phyloP scores from a whole-genome alignment of 2,113 vertebrate genomes.

The Platichthys flesus region DNA sequence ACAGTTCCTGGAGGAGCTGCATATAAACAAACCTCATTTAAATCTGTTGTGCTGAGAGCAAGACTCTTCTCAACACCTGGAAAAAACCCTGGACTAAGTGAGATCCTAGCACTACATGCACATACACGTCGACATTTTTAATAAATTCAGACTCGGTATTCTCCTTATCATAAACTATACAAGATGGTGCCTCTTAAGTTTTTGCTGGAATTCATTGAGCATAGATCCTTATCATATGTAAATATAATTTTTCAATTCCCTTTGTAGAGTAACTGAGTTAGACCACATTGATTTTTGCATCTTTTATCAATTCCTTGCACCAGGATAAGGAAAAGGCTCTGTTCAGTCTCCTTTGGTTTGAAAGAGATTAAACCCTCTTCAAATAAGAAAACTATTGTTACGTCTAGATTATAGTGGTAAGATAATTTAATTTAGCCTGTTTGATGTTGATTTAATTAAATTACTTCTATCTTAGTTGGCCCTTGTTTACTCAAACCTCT shows the following conservation, averaged over 20 bases:
- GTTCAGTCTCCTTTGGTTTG: not conserved
- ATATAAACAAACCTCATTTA: conserved; percentile 54
- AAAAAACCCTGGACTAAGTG: conserved; percentile 59
- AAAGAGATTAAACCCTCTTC: conserved; percentile 15
- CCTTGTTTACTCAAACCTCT: conserved; percentile 3
- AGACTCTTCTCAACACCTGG: conserved; percentile 46
- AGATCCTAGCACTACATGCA: conserved; percentile 9
- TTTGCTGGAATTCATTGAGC: not conserved
- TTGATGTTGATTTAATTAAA: conserved; percentile 41
- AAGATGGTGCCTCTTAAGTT: not conserved
- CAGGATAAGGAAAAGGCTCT: conserved; percentile 5
- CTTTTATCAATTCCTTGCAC: not conserved
- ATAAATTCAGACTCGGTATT: not conserved
- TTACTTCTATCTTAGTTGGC: not conserved
- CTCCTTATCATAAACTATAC: not conserved
- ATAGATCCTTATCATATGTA: not conserved
- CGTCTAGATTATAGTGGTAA: not conserved
- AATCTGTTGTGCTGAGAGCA: conserved; percentile 51
- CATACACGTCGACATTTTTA: not conserved
- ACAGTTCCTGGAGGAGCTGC: conserved; percentile 54
- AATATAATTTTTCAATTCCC: not conserved
- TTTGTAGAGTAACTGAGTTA: not conserved
- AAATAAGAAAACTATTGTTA: conserved; percentile 1
- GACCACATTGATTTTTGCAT: not conserved
- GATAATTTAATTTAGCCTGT: not conserved